Evolutionary conservation across 35 echinoderm and acorn worm genomes (phyloP).

Genomic region (Heliocidaris erythrogramma): DNA sequence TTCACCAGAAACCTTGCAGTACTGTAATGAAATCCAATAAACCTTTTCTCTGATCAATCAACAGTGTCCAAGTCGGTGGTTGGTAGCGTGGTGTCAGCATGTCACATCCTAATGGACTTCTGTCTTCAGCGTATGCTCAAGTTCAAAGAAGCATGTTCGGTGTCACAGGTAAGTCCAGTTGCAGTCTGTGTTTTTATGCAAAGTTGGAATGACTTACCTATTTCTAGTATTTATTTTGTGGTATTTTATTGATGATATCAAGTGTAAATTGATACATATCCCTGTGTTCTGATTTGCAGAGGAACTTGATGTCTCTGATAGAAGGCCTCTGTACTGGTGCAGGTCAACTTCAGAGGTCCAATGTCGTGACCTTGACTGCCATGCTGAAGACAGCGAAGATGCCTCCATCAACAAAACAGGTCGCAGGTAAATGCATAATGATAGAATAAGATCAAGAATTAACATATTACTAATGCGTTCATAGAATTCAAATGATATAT

Average conservation of each 20-base stretch:
- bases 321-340: slow-evolving; percentile 91
- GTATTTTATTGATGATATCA: too few species aligned
- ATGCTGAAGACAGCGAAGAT: slow-evolving; percentile 95
- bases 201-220: too few species aligned
- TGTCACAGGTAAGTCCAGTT: slow-evolving; percentile 78
- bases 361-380: slow-evolving; percentile 93
- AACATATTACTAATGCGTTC: too few species aligned
- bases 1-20: not conserved
- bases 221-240: not conserved
- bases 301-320: slow-evolving; percentile 93
- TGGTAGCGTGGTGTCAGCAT: slow-evolving; percentile 61
- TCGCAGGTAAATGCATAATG: slow-evolving; percentile 47
- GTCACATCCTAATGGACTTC: slow-evolving; percentile 88
- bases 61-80: slow-evolving; percentile 89
- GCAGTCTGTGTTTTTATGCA: too few species aligned
- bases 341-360: slow-evolving; percentile 87
- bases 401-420: slow-evolving; percentile 65
- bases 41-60: not conserved
- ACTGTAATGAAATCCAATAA: not conserved
- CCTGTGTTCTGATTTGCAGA: slow-evolving; percentile 58
- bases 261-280: too few species aligned
- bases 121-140: slow-evolving; percentile 93
- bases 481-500: too few species aligned
- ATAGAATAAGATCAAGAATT: too few species aligned
- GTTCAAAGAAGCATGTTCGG: slow-evolving; percentile 89